Evolutionary conservation across 2,888 invertebrate species (phyloP).

Genomic region (Habroteleia sp.): DNA sequence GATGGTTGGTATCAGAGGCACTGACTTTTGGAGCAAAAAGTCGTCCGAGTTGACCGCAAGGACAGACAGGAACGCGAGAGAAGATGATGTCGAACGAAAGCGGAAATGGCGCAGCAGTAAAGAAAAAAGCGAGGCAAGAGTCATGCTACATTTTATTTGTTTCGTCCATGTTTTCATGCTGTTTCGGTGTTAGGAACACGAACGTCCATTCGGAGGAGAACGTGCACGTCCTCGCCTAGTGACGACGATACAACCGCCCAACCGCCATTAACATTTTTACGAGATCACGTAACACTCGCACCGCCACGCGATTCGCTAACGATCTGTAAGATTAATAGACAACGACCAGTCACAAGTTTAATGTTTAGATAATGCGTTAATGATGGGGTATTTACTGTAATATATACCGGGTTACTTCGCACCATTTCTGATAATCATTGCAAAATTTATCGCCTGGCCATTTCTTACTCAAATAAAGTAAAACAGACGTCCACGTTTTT

Average conservation of each 20-base stretch:
- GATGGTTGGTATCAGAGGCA: constrained; percentile 18
- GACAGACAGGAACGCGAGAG: constrained; percentile 36
- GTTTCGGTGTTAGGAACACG: constrained; percentile 50
- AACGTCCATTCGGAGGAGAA: constrained; percentile 48
- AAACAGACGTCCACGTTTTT: constrained; percentile 43
- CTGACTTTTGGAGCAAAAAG: constrained; percentile 34
- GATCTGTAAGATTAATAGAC: constrained; percentile 67
- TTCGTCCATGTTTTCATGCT: constrained; percentile 54
- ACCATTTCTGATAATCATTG: constrained; percentile 47
- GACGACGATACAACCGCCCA: constrained; percentile 59
- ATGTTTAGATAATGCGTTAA: constrained; percentile 61
- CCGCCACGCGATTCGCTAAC: constrained; percentile 67
- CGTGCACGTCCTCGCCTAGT: constrained; percentile 49
- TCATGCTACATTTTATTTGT: constrained; percentile 36
- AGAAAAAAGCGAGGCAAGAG: constrained; percentile 10
- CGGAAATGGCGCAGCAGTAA: constrained; percentile 36
- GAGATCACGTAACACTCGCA: constrained; percentile 74
- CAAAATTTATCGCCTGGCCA: constrained; percentile 27
- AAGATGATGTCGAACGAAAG: constrained; percentile 60
- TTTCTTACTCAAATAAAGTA: constrained; percentile 41
- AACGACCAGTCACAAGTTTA: constrained; percentile 59
- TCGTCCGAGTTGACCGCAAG: constrained; percentile 28
- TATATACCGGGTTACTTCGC: constrained; percentile 17
- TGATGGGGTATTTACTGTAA: constrained; percentile 59
- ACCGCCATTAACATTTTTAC: constrained; percentile 77